phyloP scores from a whole-genome alignment of 2,888 invertebrate genomes.

The Conomelus anceps region DNA sequence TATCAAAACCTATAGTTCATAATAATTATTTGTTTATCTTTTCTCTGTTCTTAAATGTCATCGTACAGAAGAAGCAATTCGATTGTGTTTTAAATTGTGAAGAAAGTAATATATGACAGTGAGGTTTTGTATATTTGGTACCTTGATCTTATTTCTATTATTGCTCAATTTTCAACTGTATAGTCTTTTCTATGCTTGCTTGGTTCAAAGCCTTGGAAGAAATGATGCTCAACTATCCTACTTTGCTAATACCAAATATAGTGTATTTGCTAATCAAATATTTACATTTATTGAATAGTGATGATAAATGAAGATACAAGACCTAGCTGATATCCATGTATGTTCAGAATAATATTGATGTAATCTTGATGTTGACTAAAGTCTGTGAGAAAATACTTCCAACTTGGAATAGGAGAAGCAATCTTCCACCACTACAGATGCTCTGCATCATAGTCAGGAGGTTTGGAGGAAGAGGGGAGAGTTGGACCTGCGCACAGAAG shows the following conservation, averaged over 20 bases:
- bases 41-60: background rate
- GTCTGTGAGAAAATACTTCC: no score
- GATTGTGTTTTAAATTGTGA: background rate
- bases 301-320: no score
- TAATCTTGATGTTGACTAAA: no score
- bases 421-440: no score
- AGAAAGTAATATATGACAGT: background rate
- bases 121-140: background rate
- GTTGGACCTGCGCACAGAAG: no score
- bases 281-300: no score
- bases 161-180: background rate
- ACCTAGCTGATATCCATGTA: no score
- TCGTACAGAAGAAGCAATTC: background rate
- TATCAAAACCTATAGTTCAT: background rate
- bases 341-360: no score
- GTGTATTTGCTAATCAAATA: background rate
- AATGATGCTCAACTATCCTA: background rate
- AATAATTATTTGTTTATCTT: background rate
- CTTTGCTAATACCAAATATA: background rate
- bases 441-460: no score
- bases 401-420: no score
- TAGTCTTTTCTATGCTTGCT: background rate
- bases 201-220: background rate
- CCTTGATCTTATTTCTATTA: background rate
- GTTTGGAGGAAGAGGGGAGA: no score